phyloP scores from a whole-genome alignment of 1,140 invertebrate species.

The Drosophila bifasciata region DNA sequence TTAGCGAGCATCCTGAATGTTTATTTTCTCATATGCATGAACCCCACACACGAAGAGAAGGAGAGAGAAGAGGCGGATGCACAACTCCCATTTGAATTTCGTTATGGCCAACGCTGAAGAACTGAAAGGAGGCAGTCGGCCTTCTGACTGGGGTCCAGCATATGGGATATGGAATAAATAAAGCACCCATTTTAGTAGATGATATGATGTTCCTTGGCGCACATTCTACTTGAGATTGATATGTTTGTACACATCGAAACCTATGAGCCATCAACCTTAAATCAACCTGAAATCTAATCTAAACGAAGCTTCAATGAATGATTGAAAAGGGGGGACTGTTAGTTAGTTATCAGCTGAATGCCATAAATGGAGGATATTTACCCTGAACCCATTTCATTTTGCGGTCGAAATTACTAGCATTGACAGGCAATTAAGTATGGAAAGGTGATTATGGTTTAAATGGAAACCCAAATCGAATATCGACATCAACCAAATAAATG shows the following conservation, averaged over 20 bases:
- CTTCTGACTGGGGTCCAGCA: neutral
- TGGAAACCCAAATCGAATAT: neutral
- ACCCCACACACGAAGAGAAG: slow-evolving; percentile 4
- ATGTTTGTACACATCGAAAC: too few relatives aligned
- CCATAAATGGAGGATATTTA: slow-evolving; percentile 10
- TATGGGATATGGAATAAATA: too few relatives aligned
- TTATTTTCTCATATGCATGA: slow-evolving; percentile 27
- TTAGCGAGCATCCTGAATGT: slow-evolving; percentile 57
- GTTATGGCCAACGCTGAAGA: neutral
- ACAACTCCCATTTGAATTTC: slow-evolving; percentile 20
- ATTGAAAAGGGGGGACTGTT: too few relatives aligned
- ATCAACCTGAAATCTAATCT: too few relatives aligned
- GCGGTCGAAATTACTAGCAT: neutral
- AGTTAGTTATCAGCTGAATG: too few relatives aligned
- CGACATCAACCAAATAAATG: slow-evolving; percentile 22
- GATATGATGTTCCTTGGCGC: too few relatives aligned
- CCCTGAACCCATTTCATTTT: slow-evolving; percentile 11
- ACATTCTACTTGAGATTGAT: too few relatives aligned
- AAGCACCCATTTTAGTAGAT: too few relatives aligned
- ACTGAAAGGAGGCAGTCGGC: neutral
- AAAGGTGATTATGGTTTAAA: slow-evolving; percentile 26
- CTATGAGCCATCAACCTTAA: too few relatives aligned
- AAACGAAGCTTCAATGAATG: too few relatives aligned
- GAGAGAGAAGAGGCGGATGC: too few relatives aligned
- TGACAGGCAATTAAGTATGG: slow-evolving; percentile 33